Percentiles rank a stretch among this genome's conserved stretches.
These are phyloP conservation scores for Poeciliopsis occidentalis DNA, from an alignment of 2,113 vertebrate species.

Conservation along the genomic window DNA sequence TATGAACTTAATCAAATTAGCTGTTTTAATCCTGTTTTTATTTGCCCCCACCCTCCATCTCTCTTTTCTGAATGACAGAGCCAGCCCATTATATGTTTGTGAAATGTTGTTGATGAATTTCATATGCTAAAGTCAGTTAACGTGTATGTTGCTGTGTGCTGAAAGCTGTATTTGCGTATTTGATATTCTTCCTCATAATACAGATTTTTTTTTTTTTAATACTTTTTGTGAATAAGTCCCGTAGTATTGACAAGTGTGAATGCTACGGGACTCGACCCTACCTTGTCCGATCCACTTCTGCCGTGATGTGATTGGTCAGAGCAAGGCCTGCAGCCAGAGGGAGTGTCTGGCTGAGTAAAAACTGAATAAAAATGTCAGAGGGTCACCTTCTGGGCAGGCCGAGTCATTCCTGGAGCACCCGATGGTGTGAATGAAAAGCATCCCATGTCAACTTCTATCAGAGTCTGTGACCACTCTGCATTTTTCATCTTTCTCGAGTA, in stretches of 20 bases:
- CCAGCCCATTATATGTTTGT: conserved; percentile 58
- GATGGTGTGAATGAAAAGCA: conserved; percentile 30
- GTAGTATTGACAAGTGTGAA: conserved; percentile 46
- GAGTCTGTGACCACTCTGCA: conserved; percentile 21
- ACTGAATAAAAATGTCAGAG: conserved; percentile 38
- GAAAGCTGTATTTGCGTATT: conserved; percentile 68
- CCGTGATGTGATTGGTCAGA: conserved; percentile 29
- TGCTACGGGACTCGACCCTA: conserved; percentile 60
- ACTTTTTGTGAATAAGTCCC: conserved; percentile 49
- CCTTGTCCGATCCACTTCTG: conserved; percentile 39
- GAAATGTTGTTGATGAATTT: conserved; percentile 57
- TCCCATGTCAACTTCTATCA: conserved; percentile 25
- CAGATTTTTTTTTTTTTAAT: conserved; percentile 62
- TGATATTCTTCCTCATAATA: conserved; percentile 62
- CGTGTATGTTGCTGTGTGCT: conserved; percentile 62
- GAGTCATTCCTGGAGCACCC: conserved; percentile 42
- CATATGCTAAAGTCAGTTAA: conserved; percentile 62
- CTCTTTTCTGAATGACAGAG: conserved; percentile 53
- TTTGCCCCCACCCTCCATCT: conserved; percentile 25
- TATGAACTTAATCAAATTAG: conserved; percentile 59
- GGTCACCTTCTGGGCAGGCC: conserved; percentile 37
- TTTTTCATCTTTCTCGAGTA: conserved; percentile 28
- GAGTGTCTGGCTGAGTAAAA: conserved; percentile 23
- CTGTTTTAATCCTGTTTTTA: background rate
- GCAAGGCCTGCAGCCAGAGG: conserved; percentile 13